Conservation (phyloP, 2,113 vertebrate species). For the Neotoma lepida region DNA sequence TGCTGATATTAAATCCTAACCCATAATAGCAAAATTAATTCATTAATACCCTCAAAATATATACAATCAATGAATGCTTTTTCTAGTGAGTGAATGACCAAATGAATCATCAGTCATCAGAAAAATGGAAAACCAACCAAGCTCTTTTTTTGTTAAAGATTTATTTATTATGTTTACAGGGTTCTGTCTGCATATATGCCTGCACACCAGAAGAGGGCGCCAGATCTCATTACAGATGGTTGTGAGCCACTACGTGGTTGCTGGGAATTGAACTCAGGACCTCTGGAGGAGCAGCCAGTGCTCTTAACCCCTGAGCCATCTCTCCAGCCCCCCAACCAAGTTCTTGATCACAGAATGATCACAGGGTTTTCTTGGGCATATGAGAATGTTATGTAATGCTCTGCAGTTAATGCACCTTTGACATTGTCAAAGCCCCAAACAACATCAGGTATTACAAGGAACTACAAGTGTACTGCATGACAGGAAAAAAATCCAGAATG, state of each 20-base stretch:
- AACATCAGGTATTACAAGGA: constrained; percentile 23
- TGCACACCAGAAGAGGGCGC: no score
- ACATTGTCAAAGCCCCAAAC: background rate
- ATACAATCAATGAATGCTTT: background rate
- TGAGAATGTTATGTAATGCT: background rate
- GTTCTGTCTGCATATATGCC: no score
- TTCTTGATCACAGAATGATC: background rate
- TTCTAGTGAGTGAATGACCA: background rate
- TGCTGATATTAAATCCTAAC: background rate
- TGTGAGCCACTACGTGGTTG: no score
- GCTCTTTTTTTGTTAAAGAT: no score
- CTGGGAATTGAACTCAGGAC: no score
- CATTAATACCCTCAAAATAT: no score
- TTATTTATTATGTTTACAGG: no score
- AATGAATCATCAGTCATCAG: background rate
- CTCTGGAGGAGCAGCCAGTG: no score
- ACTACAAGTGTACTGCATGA: background rate
- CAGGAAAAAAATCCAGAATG: constrained; percentile 30
- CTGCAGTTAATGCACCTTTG: background rate
- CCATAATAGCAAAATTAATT: background rate
- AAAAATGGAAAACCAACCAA: background rate
- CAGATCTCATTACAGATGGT: no score
- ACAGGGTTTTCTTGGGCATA: background rate
- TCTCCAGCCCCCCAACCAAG: background rate
- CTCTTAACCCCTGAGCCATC: no score